phyloP scores from a whole-genome alignment of 30 jellyfish, hydroid and myxozoan species.

The Hydractinia symbiolongicarpus region DNA sequence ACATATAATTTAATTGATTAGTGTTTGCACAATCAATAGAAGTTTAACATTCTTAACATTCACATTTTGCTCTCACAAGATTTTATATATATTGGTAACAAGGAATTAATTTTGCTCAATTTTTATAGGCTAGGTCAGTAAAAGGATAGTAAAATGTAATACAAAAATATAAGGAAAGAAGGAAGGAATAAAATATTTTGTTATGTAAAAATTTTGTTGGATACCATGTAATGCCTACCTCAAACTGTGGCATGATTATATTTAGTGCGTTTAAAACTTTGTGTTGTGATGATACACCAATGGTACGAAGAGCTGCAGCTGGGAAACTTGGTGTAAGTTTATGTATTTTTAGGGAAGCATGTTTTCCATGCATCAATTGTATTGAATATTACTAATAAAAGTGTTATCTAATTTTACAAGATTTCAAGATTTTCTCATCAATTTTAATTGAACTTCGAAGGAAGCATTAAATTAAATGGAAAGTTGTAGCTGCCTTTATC shows the following conservation, averaged over 20 bases:
- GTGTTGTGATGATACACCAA: constrained; percentile 98
- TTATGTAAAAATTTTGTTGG: too few species aligned
- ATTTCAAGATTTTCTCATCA: too few species aligned
- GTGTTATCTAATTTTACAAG: neutral
- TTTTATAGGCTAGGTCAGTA: neutral
- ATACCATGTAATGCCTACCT: neutral
- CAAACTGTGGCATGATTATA: neutral
- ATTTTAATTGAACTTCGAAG: neutral
- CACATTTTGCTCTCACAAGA: too few species aligned
- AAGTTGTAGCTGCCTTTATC: too few species aligned
- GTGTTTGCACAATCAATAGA: too few species aligned
- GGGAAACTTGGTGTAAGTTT: constrained; percentile 92
- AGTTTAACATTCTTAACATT: too few species aligned
- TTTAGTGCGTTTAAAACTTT: constrained; percentile 77
- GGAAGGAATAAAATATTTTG: too few species aligned
- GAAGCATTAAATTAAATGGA: neutral
- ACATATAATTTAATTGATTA: neutral
- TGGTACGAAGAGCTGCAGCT: constrained; percentile 99
- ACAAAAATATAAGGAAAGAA: too few species aligned
- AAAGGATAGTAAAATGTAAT: neutral
- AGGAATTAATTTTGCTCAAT: neutral
- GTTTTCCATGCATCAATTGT: neutral
- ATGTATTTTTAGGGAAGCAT: neutral
- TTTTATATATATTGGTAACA: neutral
- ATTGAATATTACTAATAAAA: too few species aligned